A percentile compares a stretch with the other conserved stretches of the same genome.
phyloP scores from a whole-genome alignment of 2,113 vertebrate genomes.

The Salvelinus namaycush region DNA sequence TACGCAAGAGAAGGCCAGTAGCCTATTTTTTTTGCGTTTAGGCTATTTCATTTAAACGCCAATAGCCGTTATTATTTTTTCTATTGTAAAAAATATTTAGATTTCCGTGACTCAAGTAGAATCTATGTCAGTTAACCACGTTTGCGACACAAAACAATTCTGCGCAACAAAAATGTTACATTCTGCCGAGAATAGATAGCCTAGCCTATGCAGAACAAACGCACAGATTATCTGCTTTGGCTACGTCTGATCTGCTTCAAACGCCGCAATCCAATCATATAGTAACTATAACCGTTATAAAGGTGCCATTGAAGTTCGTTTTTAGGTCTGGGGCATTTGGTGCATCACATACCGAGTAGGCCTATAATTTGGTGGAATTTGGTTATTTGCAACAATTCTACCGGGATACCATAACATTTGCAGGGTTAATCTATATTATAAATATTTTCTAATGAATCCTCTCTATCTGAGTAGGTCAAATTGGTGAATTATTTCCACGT shows the following conservation, averaged over 20 bases:
- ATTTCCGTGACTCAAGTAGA: too few species aligned
- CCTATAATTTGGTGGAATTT: not conserved
- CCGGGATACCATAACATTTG: not conserved
- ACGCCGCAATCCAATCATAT: not conserved
- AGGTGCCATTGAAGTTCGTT: not conserved
- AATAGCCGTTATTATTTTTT: not conserved
- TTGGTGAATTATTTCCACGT: too few species aligned
- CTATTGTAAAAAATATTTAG: too few species aligned
- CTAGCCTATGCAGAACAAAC: too few species aligned
- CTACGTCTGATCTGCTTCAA: not conserved
- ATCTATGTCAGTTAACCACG: too few species aligned
- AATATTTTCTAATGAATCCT: not conserved
- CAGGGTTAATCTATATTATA: not conserved
- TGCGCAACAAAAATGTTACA: too few species aligned
- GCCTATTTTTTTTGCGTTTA: too few species aligned
- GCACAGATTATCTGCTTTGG: too few species aligned
- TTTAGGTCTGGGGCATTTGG: not conserved
- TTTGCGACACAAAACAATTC: too few species aligned
- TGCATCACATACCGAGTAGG: not conserved
- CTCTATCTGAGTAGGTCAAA: too few species aligned
- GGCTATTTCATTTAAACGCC: not conserved
- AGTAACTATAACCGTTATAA: not conserved
- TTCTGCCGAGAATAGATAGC: too few species aligned
- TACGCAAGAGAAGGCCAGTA: not conserved
- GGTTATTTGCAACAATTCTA: too few species aligned